phyloP scores from a whole-genome alignment of 2,888 invertebrate genomes.

The Ligdia adustata region DNA sequence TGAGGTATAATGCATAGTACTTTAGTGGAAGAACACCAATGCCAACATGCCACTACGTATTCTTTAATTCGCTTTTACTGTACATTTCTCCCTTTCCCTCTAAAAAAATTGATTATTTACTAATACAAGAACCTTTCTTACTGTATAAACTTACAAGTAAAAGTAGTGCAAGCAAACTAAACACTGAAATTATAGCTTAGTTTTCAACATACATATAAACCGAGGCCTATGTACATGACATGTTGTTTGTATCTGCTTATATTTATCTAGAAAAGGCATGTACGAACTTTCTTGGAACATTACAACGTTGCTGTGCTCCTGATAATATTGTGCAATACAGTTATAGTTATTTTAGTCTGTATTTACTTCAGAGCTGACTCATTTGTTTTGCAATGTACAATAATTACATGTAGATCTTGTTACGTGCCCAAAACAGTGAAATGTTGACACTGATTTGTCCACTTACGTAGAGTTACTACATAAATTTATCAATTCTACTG shows the following conservation, averaged over 20 bases:
- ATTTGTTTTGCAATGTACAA: conserved; percentile 18
- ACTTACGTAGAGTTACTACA: too few species aligned
- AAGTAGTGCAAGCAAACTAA: conserved; percentile 1
- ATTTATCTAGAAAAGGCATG: conserved; percentile 36
- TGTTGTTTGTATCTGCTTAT: conserved; percentile 45
- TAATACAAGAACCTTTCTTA: conserved; percentile 5
- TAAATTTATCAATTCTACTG: too few species aligned
- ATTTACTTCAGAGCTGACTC: conserved; percentile 5
- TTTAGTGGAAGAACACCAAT: conserved; percentile 38
- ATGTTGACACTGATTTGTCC: conserved; percentile 16
- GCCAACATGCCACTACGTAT: conserved; percentile 65
- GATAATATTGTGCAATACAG: conserved; percentile 8
- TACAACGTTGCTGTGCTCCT: conserved; percentile 11
- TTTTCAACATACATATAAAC: conserved; percentile 18
- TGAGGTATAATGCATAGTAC: conserved; percentile 47
- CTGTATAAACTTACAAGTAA: conserved; percentile 5
- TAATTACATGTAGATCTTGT: conserved; percentile 2
- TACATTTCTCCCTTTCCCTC: conserved; percentile 31
- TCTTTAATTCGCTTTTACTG: conserved; percentile 27
- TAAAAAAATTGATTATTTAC: conserved; percentile 29
- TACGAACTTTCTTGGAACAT: conserved; percentile 11
- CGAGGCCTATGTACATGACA: conserved; percentile 35
- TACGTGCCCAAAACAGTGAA: conserved; percentile 10
- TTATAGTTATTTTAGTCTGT: not conserved
- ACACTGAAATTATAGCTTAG: conserved; percentile 22